A percentile compares a stretch with the other conserved stretches of the same genome.
Conservation (phyloP, 2,888 invertebrate species). For the Drosophila paracracens region DNA sequence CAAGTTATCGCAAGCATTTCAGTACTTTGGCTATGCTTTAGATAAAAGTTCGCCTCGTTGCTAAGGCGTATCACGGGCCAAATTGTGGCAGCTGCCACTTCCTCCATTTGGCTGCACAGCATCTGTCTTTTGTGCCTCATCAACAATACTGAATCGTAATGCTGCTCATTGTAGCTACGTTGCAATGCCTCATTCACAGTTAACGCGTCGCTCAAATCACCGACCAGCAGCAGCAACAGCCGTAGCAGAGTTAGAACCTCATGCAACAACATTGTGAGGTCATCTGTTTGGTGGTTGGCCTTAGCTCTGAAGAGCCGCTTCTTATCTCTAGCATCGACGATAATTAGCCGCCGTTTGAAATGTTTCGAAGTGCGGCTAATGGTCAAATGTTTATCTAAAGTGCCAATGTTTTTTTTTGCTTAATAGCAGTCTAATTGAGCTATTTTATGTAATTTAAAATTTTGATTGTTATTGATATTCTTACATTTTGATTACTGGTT, state of each 20-base stretch:
- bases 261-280: slow-evolving; percentile 34
- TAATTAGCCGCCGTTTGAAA: slow-evolving; percentile 27
- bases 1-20: slow-evolving; percentile 60
- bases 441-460: slow-evolving; percentile 11
- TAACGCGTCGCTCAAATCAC: slow-evolving; percentile 1
- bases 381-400: slow-evolving; percentile 5
- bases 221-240: slow-evolving; percentile 15
- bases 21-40: slow-evolving; percentile 36
- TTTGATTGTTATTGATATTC: neutral
- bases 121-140: slow-evolving; percentile 42
- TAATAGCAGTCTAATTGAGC: slow-evolving; percentile 3
- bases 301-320: neutral
- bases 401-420: neutral
- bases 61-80: slow-evolving; percentile 43
- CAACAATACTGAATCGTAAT: slow-evolving; percentile 38
- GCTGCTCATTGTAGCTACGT: slow-evolving; percentile 34
- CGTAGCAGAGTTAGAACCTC: slow-evolving; percentile 26
- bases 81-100: slow-evolving; percentile 7
- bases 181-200: slow-evolving; percentile 25
- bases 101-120: slow-evolving; percentile 26
- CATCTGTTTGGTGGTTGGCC: slow-evolving; percentile 13
- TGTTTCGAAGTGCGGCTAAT: slow-evolving; percentile 21
- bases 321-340: slow-evolving; percentile 27
- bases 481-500: neutral
- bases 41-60: slow-evolving; percentile 26